Conservation (phyloP, 2,797 vertebrate species). For the Aulostomus chinensis region DNA sequence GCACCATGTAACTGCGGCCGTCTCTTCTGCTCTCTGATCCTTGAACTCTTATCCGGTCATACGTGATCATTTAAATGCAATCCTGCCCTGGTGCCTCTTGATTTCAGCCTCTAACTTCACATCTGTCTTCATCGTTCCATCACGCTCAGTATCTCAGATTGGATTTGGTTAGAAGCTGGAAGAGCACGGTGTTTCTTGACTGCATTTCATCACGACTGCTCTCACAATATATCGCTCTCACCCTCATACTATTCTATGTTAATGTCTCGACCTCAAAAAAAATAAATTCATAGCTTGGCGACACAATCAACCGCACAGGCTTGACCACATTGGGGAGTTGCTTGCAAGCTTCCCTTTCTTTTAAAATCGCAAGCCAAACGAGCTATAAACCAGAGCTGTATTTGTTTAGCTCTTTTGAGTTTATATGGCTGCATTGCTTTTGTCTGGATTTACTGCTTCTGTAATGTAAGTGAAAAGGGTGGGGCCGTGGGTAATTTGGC, state of each 20-base stretch:
- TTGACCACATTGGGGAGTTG: conserved; percentile 50
- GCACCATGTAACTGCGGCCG: background rate
- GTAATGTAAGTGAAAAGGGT: conserved; percentile 32
- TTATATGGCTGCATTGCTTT: conserved; percentile 49
- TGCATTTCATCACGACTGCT: too few species aligned
- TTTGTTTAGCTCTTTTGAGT: conserved; percentile 54
- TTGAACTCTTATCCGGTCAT: too few species aligned
- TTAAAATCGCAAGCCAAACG: conserved; percentile 36
- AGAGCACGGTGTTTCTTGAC: too few species aligned
- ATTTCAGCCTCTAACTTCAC: conserved; percentile 5
- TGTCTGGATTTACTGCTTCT: conserved; percentile 57
- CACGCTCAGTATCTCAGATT: too few species aligned
- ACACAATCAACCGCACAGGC: conserved; percentile 32
- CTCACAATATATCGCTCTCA: too few species aligned
- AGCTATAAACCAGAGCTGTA: conserved; percentile 44
- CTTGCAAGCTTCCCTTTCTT: conserved; percentile 49
- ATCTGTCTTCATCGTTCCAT: background rate
- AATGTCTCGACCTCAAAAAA: conserved; percentile 38
- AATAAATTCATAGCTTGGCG: conserved; percentile 49
- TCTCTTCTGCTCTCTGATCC: background rate
- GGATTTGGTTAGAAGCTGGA: too few species aligned
- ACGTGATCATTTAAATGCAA: too few species aligned
- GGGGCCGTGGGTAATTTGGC: conserved; percentile 32
- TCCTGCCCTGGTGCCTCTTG: too few species aligned
- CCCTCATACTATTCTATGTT: too few species aligned